Conservation (phyloP, 2,113 vertebrate species). For the Acanthisitta chloris region DNA sequence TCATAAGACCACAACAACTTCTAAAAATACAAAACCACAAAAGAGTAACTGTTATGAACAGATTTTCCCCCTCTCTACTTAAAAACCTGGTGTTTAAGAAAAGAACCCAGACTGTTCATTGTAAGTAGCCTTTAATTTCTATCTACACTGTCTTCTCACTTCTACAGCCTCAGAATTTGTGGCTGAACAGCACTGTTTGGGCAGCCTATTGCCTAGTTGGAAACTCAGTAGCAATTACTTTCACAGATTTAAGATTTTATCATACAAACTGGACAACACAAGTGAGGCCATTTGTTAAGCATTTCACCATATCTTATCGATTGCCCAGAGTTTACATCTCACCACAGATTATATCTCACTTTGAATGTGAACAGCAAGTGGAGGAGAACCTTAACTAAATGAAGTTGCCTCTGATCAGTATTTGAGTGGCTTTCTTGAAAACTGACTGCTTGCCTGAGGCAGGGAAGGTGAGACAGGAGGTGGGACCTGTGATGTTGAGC, state of each 20-base stretch:
- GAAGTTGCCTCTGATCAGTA: not conserved
- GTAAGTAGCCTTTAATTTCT: slow-evolving; percentile 72
- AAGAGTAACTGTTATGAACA: slow-evolving; percentile 48
- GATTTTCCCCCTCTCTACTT: slow-evolving; percentile 19
- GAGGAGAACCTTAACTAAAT: slow-evolving; percentile 8
- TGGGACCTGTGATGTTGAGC: not conserved
- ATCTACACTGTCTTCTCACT: slow-evolving; percentile 68
- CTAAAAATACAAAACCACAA: slow-evolving; percentile 48
- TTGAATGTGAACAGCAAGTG: slow-evolving; percentile 35
- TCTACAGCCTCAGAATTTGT: slow-evolving; percentile 69
- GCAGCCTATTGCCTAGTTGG: slow-evolving; percentile 64
- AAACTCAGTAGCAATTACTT: slow-evolving; percentile 74
- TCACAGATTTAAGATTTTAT: slow-evolving; percentile 75
- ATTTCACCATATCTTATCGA: slow-evolving; percentile 66
- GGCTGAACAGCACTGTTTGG: slow-evolving; percentile 56
- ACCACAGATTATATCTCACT: slow-evolving; percentile 39
- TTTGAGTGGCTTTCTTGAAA: not conserved
- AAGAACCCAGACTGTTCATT: slow-evolving; percentile 28
- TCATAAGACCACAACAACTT: slow-evolving; percentile 57
- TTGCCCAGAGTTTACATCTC: slow-evolving; percentile 44
- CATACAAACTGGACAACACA: slow-evolving; percentile 45
- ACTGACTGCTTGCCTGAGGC: not conserved
- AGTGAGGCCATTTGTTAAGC: slow-evolving; percentile 47
- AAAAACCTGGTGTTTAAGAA: slow-evolving; percentile 42
- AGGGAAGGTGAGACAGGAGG: not conserved